A percentile compares a stretch with the other conserved stretches of the same genome.
phyloP scores from a whole-genome alignment of 2,797 vertebrate species.

The Gastrophryne carolinensis region DNA sequence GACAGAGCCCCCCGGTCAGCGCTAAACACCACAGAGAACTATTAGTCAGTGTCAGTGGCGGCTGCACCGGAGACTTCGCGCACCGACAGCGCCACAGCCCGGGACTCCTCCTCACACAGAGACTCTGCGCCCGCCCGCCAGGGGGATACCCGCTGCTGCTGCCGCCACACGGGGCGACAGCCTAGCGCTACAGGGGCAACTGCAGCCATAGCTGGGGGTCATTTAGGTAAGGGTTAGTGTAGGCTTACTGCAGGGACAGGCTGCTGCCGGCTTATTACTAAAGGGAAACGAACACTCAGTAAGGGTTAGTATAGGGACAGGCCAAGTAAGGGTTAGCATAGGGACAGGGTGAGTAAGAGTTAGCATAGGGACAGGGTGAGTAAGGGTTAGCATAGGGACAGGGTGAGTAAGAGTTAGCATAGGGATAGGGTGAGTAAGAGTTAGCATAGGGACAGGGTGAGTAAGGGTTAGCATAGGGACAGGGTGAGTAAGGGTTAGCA shows the following conservation, averaged over 20 bases:
- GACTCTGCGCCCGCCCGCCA: too few relatives aligned
- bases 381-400: not conserved
- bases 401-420: too few relatives aligned
- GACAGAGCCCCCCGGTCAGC: constrained; percentile 24
- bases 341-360: not conserved
- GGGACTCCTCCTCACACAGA: constrained; percentile 19
- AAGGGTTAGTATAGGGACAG: not conserved
- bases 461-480: too few relatives aligned
- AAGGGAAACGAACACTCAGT: too few relatives aligned
- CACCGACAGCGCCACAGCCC: too few relatives aligned
- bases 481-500: too few relatives aligned
- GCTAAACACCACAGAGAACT: constrained; percentile 44
- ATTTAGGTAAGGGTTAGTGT: not conserved
- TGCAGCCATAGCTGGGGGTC: too few relatives aligned
- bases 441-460: not conserved
- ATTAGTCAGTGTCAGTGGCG: constrained; percentile 47
- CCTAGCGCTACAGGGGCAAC: too few relatives aligned
- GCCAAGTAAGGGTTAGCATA: not conserved
- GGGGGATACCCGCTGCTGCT: too few relatives aligned
- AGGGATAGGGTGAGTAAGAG: too few relatives aligned
- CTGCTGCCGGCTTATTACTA: not conserved
- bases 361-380: not conserved
- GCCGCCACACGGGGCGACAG: too few relatives aligned
- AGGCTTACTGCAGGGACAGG: not conserved
- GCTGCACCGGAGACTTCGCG: too few relatives aligned